Evolutionary conservation across 2,113 vertebrate species (phyloP).

Genomic region (Sebastes schlegelii): DNA sequence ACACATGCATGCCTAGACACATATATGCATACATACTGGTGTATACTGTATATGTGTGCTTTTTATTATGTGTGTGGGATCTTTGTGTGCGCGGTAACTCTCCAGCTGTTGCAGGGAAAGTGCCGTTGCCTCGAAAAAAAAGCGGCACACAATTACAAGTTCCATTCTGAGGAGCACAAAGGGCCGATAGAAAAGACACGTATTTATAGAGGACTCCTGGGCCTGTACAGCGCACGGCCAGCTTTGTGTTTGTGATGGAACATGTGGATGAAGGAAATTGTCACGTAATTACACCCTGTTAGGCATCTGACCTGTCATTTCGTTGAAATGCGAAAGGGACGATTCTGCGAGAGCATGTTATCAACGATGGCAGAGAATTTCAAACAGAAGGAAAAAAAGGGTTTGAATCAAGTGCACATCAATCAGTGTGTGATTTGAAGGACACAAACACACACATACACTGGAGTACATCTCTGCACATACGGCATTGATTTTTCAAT

Average conservation of each 20-base stretch:
- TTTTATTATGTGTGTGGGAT: slow-evolving; percentile 46
- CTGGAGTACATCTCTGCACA: slow-evolving; percentile 15
- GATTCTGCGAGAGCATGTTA: slow-evolving; percentile 59
- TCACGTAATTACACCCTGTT: slow-evolving; percentile 77
- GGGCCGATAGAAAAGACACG: slow-evolving; percentile 51
- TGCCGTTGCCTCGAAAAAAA: slow-evolving; percentile 60
- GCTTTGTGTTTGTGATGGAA: slow-evolving; percentile 76
- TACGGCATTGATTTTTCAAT: slow-evolving; percentile 50
- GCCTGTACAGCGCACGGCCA: slow-evolving; percentile 40
- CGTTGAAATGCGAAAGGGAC: slow-evolving; percentile 48
- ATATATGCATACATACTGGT: slow-evolving; percentile 46
- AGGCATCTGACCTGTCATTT: slow-evolving; percentile 75
- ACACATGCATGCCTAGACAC: slow-evolving; percentile 60
- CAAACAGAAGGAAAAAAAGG: slow-evolving; percentile 28
- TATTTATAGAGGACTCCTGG: slow-evolving; percentile 70
- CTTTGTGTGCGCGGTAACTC: slow-evolving; percentile 48
- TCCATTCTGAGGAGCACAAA: slow-evolving; percentile 61
- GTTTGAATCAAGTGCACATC: slow-evolving; percentile 55
- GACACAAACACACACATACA: slow-evolving; percentile 19
- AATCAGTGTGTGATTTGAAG: slow-evolving; percentile 50
- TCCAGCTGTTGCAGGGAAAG: slow-evolving; percentile 59
- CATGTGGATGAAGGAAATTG: slow-evolving; percentile 69
- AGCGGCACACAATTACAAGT: slow-evolving; percentile 63
- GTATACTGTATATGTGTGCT: slow-evolving; percentile 26
- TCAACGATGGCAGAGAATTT: slow-evolving; percentile 54